Evolutionary conservation across 2,797 vertebrate species (phyloP), one percentile per base, ranked within the genome.

Genomic region (Takifugu ocellatus): DNA sequence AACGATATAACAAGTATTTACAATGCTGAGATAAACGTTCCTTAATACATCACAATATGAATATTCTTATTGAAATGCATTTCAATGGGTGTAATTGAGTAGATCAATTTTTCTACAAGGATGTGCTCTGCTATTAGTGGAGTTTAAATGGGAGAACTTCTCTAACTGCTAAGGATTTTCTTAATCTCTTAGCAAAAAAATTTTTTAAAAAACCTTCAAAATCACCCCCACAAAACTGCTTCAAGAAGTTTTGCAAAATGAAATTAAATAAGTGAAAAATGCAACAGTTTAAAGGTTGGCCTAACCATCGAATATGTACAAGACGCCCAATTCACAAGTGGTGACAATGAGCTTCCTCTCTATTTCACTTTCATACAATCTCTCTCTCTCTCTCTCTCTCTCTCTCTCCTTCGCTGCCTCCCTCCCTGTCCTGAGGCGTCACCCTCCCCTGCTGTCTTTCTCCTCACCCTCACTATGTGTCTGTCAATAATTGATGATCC

Each of bases 401-500:
- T 59, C 55, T 49, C 27, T 15, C 33, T 63, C 62, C 62, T 49
- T 21, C 14, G 16, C 59, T 49, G 58, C 25, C 27, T 70, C 46
- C n/a, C 51, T 58, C 52, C 42, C 58, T 47, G 17, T 61, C 49
- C 64, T 72, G 31, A 53, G 59, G 72, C 65, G 73, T 81, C 77
- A 65, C 66, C 74, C 85, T 70, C 85, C 81, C 84, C 89, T 86
- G 88, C 87, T 87, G 87, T 74, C 83, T 77, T 59, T 63, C 78
- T 87, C 81, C 83, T 85, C 85, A 83, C 86, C 80, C 88, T 90
- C 70, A 75, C 88, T 85, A 84, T 81, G 87, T 81, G 85, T 44
- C 82, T 82, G 81, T 93, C 89, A 91, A 93, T 93, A 92, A 93
- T 93, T 92, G 85, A 93, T 91, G 85, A 86, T 77, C 75, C 68